phyloP scores from a whole-genome alignment of 2,797 vertebrate species.

The Decapterus maruadsi region DNA sequence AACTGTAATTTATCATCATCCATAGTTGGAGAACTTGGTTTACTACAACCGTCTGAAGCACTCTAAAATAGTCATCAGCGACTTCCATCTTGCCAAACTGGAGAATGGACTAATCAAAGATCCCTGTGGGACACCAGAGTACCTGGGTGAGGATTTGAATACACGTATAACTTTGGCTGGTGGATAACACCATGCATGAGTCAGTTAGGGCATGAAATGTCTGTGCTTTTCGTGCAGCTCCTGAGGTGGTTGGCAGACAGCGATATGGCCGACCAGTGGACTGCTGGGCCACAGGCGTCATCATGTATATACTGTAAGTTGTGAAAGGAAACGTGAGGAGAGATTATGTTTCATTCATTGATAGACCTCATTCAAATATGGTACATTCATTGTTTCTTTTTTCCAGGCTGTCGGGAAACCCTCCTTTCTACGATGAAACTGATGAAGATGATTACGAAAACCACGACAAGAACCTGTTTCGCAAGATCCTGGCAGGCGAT shows the following conservation, averaged over 20 bases:
- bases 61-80: conserved; percentile 99
- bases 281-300: conserved; percentile 98
- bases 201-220: conserved; percentile 4
- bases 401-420: conserved; percentile 94
- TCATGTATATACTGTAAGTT: conserved; percentile 99
- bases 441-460: conserved; percentile 98
- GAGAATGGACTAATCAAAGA: conserved; percentile 98
- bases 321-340: background rate
- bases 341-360: background rate
- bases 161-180: background rate
- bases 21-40: conserved; percentile 97
- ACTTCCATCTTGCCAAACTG: conserved; percentile 97
- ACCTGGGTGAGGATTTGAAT: conserved; percentile 90
- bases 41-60: conserved; percentile 98
- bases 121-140: conserved; percentile 97
- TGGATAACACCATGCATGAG: background rate
- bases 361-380: background rate
- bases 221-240: conserved; percentile 84
- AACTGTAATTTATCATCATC: conserved; percentile 13
- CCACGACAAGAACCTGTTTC: conserved; percentile 97
- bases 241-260: conserved; percentile 97
- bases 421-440: conserved; percentile 97
- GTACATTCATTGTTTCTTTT: background rate
- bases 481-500: conserved; percentile 97
- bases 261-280: conserved; percentile 96